Evolutionary conservation across 2,888 invertebrate species (phyloP).

Genomic region (Epistrophe grossulariae): DNA sequence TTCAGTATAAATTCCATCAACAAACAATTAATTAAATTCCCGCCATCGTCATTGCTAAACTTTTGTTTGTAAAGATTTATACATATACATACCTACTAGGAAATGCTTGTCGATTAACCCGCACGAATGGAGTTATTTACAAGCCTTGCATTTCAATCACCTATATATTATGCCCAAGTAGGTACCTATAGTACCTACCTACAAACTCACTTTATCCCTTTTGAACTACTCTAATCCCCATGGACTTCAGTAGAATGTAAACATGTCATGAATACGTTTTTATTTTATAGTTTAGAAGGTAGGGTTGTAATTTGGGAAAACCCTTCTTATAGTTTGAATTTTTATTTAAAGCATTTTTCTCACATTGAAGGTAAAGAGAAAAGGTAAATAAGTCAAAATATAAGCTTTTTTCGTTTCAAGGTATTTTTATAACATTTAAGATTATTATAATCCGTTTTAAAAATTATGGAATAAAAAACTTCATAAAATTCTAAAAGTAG

Average conservation of each 20-base stretch:
- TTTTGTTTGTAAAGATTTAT: slow-evolving; percentile 16
- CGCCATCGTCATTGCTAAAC: neutral
- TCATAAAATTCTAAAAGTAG: neutral
- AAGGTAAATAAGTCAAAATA: too few relatives aligned
- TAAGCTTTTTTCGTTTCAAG: too few relatives aligned
- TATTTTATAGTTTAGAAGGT: neutral
- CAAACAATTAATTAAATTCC: slow-evolving; percentile 45
- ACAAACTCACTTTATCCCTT: slow-evolving; percentile 25
- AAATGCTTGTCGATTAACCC: slow-evolving; percentile 27
- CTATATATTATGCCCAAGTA: slow-evolving; percentile 18
- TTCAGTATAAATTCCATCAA: slow-evolving; percentile 8
- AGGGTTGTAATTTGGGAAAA: neutral
- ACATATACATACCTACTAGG: neutral
- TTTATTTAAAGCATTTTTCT: neutral
- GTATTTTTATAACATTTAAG: neutral
- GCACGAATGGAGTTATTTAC: slow-evolving; percentile 16
- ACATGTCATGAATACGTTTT: neutral
- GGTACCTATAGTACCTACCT: neutral
- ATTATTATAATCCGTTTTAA: too few relatives aligned
- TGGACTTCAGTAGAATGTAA: slow-evolving; percentile 13
- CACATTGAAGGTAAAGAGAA: neutral
- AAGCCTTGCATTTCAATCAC: slow-evolving; percentile 29
- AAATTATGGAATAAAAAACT: neutral
- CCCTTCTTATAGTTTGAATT: neutral
- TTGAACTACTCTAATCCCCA: slow-evolving; percentile 14